Percentiles rank a stretch among this genome's conserved stretches.
Conservation (phyloP, 2,797 vertebrate species). For the Arnoldichthys spilopterus region DNA sequence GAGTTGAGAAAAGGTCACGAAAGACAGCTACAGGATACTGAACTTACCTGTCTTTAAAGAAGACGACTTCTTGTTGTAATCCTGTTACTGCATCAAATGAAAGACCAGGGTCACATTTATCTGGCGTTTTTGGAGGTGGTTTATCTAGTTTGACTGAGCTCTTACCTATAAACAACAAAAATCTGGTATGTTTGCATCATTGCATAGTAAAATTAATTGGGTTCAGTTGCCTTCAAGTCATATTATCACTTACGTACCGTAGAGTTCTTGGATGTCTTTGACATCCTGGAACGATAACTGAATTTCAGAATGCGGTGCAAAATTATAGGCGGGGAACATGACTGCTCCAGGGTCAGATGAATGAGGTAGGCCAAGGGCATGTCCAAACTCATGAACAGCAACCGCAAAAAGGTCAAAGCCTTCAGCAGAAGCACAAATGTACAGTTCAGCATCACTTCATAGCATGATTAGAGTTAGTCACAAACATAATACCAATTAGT, state of each 20-base stretch:
- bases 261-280: slow-evolving; percentile 84
- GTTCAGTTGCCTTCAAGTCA: too few species aligned
- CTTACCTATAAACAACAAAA: slow-evolving; percentile 4
- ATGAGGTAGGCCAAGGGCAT: slow-evolving; percentile 86
- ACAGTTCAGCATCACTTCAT: neutral
- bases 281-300: slow-evolving; percentile 85
- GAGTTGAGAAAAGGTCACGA: too few species aligned
- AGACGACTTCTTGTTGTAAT: slow-evolving; percentile 83
- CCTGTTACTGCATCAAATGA: slow-evolving; percentile 85
- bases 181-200: neutral
- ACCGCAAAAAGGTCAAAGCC: slow-evolving; percentile 86
- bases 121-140: slow-evolving; percentile 86
- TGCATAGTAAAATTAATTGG: neutral
- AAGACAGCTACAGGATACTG: neutral
- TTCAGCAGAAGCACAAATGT: slow-evolving; percentile 56
- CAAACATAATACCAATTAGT: too few species aligned
- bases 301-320: slow-evolving; percentile 75
- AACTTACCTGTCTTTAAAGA: slow-evolving; percentile 89
- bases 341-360: slow-evolving; percentile 85
- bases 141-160: slow-evolving; percentile 65
- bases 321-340: slow-evolving; percentile 90
- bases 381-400: slow-evolving; percentile 88
- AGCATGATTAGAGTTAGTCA: too few species aligned
- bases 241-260: slow-evolving; percentile 73
- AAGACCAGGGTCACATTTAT: slow-evolving; percentile 84